phyloP scores from a whole-genome alignment of 1,140 invertebrate genomes.

The Sminthurinus signatus region DNA sequence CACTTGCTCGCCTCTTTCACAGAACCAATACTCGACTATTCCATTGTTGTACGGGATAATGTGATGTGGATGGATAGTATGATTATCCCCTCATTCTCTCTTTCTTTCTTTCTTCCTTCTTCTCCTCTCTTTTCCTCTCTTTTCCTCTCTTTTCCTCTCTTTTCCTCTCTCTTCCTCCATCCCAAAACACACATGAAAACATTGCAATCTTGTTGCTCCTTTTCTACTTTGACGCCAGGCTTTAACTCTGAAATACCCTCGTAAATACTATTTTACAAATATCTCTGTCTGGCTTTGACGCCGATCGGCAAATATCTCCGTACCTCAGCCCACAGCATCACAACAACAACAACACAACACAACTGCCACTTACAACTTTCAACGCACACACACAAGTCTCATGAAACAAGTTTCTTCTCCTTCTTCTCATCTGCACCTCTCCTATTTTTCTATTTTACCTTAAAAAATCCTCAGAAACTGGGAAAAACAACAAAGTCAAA shows the following conservation, averaged over 20 bases:
- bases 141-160: neutral
- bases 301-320: neutral
- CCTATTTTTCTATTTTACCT: neutral
- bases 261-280: constrained; percentile 6
- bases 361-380: neutral
- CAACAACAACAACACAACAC: too few species aligned
- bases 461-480: neutral
- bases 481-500: neutral
- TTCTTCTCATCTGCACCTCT: neutral
- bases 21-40: constrained; percentile 11
- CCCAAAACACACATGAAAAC: neutral
- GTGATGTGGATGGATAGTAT: too few species aligned
- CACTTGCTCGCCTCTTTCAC: constrained; percentile 24
- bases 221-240: neutral
- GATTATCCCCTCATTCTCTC: neutral
- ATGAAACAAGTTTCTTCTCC: neutral
- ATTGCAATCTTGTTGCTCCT: constrained; percentile 2
- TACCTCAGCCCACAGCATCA: neutral
- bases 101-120: neutral
- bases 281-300: constrained; percentile 9
- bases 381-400: neutral
- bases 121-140: neutral
- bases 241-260: constrained; percentile 5
- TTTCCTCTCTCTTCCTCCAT: neutral
- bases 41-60: too few species aligned